These are phyloP conservation scores for Trachelus tabidus DNA, from an alignment of 2,888 invertebrate genomes.

Conservation along the genomic window DNA sequence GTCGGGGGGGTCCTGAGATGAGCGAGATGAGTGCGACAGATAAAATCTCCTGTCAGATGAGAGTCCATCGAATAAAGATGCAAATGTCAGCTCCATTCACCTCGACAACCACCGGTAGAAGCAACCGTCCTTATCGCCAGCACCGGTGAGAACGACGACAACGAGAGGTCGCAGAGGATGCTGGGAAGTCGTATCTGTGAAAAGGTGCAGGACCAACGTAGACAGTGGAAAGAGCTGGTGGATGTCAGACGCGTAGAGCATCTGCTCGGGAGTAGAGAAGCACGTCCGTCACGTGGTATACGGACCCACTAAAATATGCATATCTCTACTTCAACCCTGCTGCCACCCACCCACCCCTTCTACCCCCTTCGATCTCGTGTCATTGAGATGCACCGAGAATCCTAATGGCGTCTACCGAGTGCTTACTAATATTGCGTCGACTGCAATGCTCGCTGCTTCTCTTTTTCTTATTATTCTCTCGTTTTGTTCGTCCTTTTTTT, in stretches of 20 bases:
- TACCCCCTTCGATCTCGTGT: not conserved
- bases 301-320: slow-evolving; percentile 18
- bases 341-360: too few relatives aligned
- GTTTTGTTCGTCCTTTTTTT: not conserved
- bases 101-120: not conserved
- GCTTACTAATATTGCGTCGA: slow-evolving; percentile 15
- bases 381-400: slow-evolving; percentile 19
- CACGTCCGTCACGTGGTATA: slow-evolving; percentile 1
- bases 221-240: not conserved
- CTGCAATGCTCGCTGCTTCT: not conserved
- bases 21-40: slow-evolving; percentile 8
- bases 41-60: slow-evolving; percentile 27
- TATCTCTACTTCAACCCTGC: slow-evolving; percentile 6
- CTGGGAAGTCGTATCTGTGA: slow-evolving; percentile 1
- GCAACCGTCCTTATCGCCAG: not conserved
- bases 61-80: slow-evolving; percentile 29
- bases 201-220: not conserved
- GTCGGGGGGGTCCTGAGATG: not conserved
- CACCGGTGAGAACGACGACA: not conserved
- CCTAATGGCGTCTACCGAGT: slow-evolving; percentile 10
- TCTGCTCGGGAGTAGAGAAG: not conserved
- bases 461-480: not conserved
- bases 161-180: not conserved
- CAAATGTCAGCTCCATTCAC: slow-evolving; percentile 20
- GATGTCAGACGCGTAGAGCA: not conserved